Conservation (phyloP, 2,888 invertebrate genomes). For the Syrphus vitripennis region DNA sequence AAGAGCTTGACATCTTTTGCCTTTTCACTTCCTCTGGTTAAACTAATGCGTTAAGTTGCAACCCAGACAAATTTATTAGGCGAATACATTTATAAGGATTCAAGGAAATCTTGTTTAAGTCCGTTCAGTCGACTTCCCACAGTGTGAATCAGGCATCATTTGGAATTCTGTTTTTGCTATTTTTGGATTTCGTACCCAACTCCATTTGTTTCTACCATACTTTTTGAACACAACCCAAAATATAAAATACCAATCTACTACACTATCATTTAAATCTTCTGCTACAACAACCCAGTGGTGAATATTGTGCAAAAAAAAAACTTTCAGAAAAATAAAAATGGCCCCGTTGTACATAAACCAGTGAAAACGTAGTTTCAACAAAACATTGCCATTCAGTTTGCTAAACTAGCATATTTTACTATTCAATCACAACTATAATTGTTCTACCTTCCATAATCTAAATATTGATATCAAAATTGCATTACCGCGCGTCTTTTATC, state of each 20-base stretch:
- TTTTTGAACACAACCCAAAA: slow-evolving; percentile 18
- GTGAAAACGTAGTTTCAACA: slow-evolving; percentile 65
- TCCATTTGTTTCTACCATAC: too few relatives aligned
- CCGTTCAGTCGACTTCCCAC: too few relatives aligned
- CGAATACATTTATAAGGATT: too few relatives aligned
- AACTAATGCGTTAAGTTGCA: too few relatives aligned
- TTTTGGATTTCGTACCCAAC: too few relatives aligned
- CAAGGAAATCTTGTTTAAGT: too few relatives aligned
- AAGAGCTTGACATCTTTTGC: too few relatives aligned
- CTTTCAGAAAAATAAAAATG: slow-evolving; percentile 76
- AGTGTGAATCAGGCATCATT: too few relatives aligned
- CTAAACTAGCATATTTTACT: slow-evolving; percentile 46
- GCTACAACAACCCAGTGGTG: slow-evolving; percentile 64
- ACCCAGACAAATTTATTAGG: too few relatives aligned
- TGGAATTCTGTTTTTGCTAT: too few relatives aligned
- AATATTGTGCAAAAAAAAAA: slow-evolving; percentile 48
- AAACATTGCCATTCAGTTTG: slow-evolving; percentile 60
- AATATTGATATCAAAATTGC: background rate
- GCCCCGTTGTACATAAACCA: slow-evolving; percentile 74
- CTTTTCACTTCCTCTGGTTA: too few relatives aligned
- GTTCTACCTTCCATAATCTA: slow-evolving; percentile 24
- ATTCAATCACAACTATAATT: slow-evolving; percentile 44
- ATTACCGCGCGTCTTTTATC: background rate
- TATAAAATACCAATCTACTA: slow-evolving; percentile 8
- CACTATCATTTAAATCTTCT: slow-evolving; percentile 20